Evolutionary conservation across 2,113 vertebrate species (phyloP).

Genomic region (Callionymus lyra): DNA sequence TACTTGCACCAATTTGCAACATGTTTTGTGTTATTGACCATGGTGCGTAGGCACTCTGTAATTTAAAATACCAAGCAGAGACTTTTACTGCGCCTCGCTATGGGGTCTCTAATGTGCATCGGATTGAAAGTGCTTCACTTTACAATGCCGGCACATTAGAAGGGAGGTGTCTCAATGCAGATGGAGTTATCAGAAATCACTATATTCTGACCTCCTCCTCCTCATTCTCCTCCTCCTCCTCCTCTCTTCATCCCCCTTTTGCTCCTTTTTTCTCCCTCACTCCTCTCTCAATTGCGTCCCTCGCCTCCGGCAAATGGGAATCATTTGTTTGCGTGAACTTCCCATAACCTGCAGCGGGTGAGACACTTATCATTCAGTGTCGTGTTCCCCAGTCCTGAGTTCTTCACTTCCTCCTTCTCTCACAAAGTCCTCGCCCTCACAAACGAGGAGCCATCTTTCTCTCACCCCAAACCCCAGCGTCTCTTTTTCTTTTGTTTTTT

Average conservation of each 20-base stretch:
- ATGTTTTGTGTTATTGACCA: constrained; percentile 50
- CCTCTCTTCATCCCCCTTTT: not conserved
- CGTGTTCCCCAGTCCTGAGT: constrained; percentile 39
- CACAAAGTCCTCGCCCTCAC: constrained; percentile 13
- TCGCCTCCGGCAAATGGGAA: constrained; percentile 63
- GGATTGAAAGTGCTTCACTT: constrained; percentile 46
- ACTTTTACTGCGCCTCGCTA: constrained; percentile 33
- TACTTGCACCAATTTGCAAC: constrained; percentile 38
- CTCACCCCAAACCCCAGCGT: constrained; percentile 8
- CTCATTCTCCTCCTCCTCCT: constrained; percentile 24
- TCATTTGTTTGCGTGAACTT: constrained; percentile 71
- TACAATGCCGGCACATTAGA: constrained; percentile 33
- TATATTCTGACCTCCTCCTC: constrained; percentile 25
- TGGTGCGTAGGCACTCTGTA: constrained; percentile 33
- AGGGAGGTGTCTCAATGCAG: constrained; percentile 51
- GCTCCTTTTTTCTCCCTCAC: constrained; percentile 3
- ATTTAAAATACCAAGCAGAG: constrained; percentile 34
- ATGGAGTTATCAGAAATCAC: constrained; percentile 52
- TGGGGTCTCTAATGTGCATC: constrained; percentile 43
- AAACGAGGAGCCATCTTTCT: constrained; percentile 33
- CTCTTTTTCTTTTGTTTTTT: constrained; percentile 12
- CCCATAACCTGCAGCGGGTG: constrained; percentile 55
- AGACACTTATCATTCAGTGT: constrained; percentile 69
- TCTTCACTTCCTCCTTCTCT: constrained; percentile 6
- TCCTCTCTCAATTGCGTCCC: constrained; percentile 58